Evolutionary conservation across 1,140 invertebrate genomes (phyloP).

Genomic region (Drosophila repleta): DNA sequence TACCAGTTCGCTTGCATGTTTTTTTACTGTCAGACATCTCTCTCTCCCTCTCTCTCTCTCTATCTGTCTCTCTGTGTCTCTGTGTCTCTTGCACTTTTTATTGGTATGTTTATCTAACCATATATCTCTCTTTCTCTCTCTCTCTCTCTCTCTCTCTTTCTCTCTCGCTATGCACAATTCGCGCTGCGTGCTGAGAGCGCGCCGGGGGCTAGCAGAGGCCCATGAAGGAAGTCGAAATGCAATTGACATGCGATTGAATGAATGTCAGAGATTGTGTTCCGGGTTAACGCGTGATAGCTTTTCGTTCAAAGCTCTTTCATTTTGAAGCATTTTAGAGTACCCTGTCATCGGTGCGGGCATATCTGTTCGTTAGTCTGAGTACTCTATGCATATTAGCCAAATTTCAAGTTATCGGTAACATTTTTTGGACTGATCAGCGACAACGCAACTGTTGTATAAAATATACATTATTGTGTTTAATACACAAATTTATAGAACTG

Average conservation of each 20-base stretch:
- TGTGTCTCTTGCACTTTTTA: too few species aligned
- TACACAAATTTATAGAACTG: too few species aligned
- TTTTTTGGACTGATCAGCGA: neutral
- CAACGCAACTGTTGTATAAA: too few species aligned
- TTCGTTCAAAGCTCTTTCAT: neutral
- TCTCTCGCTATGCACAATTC: too few species aligned
- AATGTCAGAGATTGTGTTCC: constrained; percentile 25
- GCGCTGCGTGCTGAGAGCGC: too few species aligned
- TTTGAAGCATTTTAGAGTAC: neutral
- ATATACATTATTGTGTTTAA: too few species aligned
- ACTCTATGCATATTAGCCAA: neutral
- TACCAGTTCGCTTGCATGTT: constrained; percentile 11
- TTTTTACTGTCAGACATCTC: neutral
- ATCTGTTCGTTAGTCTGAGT: neutral
- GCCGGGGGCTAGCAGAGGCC: too few species aligned
- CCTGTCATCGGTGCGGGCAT: neutral
- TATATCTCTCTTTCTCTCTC: too few species aligned
- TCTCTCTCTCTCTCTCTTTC: too few species aligned
- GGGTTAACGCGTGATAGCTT: neutral
- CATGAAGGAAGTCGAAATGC: constrained; percentile 8
- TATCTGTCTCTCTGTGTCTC: neutral
- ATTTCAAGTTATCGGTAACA: constrained; percentile 1
- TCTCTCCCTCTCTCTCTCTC: neutral
- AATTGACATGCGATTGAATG: constrained; percentile 43
- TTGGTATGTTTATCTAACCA: too few species aligned